Evolutionary conservation across 2,797 vertebrate species (phyloP).

Genomic region (Eidolon dupreanum): DNA sequence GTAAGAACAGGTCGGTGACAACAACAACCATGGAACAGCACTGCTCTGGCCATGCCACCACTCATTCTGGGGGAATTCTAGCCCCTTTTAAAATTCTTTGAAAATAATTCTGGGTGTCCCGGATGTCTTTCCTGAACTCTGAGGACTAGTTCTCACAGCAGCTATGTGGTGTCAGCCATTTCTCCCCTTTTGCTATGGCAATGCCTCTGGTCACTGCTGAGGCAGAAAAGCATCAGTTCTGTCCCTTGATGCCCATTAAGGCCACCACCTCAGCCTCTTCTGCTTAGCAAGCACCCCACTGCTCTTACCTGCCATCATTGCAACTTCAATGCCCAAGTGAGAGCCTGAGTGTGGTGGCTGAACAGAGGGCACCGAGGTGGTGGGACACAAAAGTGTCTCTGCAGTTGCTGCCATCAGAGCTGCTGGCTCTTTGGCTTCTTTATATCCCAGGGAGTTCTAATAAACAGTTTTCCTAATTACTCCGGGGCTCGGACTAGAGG

Average conservation of each 20-base stretch:
- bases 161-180: neutral
- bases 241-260: no score
- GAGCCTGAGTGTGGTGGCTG: neutral
- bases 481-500: neutral
- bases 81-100: neutral
- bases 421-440: neutral
- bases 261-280: neutral
- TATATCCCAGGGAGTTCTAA: neutral
- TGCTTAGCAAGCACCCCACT: neutral
- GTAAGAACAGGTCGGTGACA: neutral
- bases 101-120: neutral
- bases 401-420: neutral
- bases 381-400: neutral
- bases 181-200: neutral
- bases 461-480: neutral
- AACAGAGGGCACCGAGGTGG: neutral
- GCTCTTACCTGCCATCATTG: neutral
- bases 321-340: neutral
- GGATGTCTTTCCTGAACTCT: neutral
- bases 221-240: neutral
- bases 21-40: accelerated
- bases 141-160: neutral
- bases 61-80: neutral
- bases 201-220: neutral
- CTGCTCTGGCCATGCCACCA: neutral